Evolutionary conservation across 2,797 vertebrate genomes (phyloP).

Genomic region (Gymnodraco acuticeps): DNA sequence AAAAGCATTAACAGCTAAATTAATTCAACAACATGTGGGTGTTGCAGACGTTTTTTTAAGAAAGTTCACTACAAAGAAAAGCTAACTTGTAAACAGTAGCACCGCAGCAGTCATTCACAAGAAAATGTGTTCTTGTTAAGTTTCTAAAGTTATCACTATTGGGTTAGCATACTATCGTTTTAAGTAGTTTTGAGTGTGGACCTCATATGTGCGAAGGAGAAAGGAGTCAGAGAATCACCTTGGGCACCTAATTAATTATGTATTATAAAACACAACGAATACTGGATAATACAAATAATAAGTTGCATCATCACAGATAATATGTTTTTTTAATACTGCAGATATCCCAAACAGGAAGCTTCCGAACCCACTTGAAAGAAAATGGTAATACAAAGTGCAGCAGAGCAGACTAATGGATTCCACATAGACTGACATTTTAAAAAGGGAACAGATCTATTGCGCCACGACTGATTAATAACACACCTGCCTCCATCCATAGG

Average conservation of each 20-base stretch:
- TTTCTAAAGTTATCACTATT: constrained; percentile 23
- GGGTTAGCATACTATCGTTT: constrained; percentile 23
- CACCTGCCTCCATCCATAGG: constrained; percentile 73
- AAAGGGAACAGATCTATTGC: constrained; percentile 55
- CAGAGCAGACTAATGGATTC: constrained; percentile 81
- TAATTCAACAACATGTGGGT: constrained; percentile 25
- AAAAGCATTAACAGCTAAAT: constrained; percentile 21
- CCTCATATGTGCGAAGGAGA: no score
- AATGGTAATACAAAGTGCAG: constrained; percentile 62
- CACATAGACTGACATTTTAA: constrained; percentile 87
- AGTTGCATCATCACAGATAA: constrained; percentile 25
- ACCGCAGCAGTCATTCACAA: background rate
- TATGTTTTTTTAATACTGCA: constrained; percentile 20
- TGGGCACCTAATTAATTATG: background rate
- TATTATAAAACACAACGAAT: background rate
- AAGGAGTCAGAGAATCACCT: background rate
- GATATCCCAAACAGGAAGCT: constrained; percentile 43
- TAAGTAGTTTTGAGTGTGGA: no score
- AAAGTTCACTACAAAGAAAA: constrained; percentile 8
- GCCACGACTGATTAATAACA: constrained; percentile 88
- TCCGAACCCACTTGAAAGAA: constrained; percentile 44
- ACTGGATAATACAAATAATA: constrained; percentile 18
- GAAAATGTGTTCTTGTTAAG: constrained; percentile 19
- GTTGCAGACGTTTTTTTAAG: background rate
- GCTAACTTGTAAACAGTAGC: background rate